Evolutionary conservation across 2,888 invertebrate species (phyloP), one percentile per base, ranked within the genome.

Genomic region (Hyppa rectilinea): DNA sequence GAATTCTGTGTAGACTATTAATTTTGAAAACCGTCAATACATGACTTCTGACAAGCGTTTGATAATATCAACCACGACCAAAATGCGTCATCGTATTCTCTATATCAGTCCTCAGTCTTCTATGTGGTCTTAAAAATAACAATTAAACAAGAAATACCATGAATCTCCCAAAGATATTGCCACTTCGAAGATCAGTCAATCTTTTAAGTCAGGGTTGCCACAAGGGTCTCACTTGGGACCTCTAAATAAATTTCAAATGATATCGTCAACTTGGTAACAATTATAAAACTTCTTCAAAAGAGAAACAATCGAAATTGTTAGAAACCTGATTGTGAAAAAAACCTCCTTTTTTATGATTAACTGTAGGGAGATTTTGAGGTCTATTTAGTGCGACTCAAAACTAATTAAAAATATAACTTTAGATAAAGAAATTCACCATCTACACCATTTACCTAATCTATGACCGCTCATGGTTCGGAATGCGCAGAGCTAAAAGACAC

Each of bases 401-500:
- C 10, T 2, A 40, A 38, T 29, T 0, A 4, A 29, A 52, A 12
- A 52, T 17, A 34, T 26, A 0, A 23, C 31, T 31, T 38, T 4
- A 12, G 0, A 12, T 26, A 4, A 38, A 26, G 14, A 45, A 38
- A 49, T 9, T 36, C 14, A 17, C 38, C 34, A 31, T 78, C 83
- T 80, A 36, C 49, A 52, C 7, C 29, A 58, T 53, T 20, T 20
- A 40, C 36, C 40, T 85, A 85, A 40, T 93, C 91, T 92, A 78
- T 91, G 92, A 12, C 82, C 71, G 85, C 83, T 85, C 88, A 87
- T 87, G 89, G 89, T 86, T 87, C 88, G 94, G 94, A 93, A 94
- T 94, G 94, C 91, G 90, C 89, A 85, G 89, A 89, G 90, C 91
- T 91, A 93, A 93, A 92, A 92, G 91, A 92, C 93, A 92, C 93